phyloP scores from a whole-genome alignment of 2,797 vertebrate species.

The Rhinatrema bivittatum region DNA sequence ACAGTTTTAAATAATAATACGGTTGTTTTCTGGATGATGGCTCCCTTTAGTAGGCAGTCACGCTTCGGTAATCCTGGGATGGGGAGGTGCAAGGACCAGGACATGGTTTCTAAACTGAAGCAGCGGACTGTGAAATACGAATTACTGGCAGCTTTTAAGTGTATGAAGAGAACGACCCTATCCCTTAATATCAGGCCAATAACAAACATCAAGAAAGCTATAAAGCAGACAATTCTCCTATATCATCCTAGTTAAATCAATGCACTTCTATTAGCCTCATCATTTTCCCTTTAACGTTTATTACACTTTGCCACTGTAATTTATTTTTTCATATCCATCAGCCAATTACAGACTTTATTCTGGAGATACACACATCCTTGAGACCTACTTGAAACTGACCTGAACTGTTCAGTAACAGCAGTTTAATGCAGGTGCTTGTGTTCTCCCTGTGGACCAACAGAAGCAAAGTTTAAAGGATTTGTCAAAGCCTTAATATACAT shows the following conservation, averaged over 20 bases:
- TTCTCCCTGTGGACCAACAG: too few species aligned
- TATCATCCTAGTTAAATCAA: slow-evolving; percentile 78
- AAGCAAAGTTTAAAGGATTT: too few species aligned
- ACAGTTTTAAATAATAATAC: slow-evolving; percentile 21
- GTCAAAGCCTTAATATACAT: too few species aligned
- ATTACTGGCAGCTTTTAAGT: slow-evolving; percentile 67
- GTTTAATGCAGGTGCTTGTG: slow-evolving; percentile 12
- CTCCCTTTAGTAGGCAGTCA: slow-evolving; percentile 38
- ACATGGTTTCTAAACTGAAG: slow-evolving; percentile 57
- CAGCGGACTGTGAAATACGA: slow-evolving; percentile 70
- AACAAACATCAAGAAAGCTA: slow-evolving; percentile 75
- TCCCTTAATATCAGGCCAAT: slow-evolving; percentile 63
- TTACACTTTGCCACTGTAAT: slow-evolving; percentile 71
- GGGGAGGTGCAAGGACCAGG: slow-evolving; percentile 51
- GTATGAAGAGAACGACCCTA: slow-evolving; percentile 64
- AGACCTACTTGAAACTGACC: slow-evolving; percentile 61
- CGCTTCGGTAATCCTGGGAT: slow-evolving; percentile 45
- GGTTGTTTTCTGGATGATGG: slow-evolving; percentile 16
- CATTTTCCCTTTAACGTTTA: slow-evolving; percentile 74
- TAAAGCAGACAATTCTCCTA: slow-evolving; percentile 72
- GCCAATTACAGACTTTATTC: slow-evolving; percentile 69
- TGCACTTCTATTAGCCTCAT: slow-evolving; percentile 76
- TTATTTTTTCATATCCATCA: slow-evolving; percentile 68
- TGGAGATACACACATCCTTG: slow-evolving; percentile 53
- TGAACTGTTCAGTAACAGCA: slow-evolving; percentile 36